These are phyloP conservation scores for Melanotaenia maccullochi DNA, from an alignment of 2,797 vertebrate species.

Conservation along the genomic window DNA sequence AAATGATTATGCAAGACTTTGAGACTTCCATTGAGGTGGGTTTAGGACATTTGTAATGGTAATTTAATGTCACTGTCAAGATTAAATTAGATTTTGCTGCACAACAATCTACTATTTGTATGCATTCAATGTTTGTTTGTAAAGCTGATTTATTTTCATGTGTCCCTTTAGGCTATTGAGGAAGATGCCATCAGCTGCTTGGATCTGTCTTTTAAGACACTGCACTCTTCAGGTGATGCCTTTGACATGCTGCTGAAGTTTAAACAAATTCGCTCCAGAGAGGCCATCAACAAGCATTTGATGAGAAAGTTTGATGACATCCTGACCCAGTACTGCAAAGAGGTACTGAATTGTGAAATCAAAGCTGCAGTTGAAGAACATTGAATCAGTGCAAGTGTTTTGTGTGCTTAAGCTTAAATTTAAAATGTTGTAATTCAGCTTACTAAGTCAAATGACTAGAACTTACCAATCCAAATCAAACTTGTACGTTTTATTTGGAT, in stretches of 20 bases:
- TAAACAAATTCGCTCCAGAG: constrained; percentile 86
- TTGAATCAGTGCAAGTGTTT: background rate
- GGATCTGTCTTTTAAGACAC: constrained; percentile 90
- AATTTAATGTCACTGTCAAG: background rate
- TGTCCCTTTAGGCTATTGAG: constrained; percentile 86
- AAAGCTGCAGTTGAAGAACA: constrained; percentile 7
- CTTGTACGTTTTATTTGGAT: background rate
- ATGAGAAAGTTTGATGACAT: constrained; percentile 91
- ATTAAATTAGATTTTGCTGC: background rate
- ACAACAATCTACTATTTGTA: background rate
- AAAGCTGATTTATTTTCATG: constrained; percentile 5
- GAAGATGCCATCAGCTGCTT: constrained; percentile 89
- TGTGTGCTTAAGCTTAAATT: background rate
- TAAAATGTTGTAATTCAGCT: background rate
- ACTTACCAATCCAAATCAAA: background rate
- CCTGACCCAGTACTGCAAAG: constrained; percentile 90
- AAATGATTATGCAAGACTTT: constrained; percentile 87
- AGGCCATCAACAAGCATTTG: constrained; percentile 88
- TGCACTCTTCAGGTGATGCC: constrained; percentile 90
- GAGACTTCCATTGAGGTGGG: constrained; percentile 85
- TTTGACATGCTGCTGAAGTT: constrained; percentile 93
- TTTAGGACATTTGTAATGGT: background rate
- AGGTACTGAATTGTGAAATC: constrained; percentile 84
- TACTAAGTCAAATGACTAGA: background rate
- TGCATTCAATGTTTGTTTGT: background rate